These are phyloP conservation scores for Nestor notabilis DNA, from an alignment of 2,113 vertebrate genomes.

Conservation along the genomic window DNA sequence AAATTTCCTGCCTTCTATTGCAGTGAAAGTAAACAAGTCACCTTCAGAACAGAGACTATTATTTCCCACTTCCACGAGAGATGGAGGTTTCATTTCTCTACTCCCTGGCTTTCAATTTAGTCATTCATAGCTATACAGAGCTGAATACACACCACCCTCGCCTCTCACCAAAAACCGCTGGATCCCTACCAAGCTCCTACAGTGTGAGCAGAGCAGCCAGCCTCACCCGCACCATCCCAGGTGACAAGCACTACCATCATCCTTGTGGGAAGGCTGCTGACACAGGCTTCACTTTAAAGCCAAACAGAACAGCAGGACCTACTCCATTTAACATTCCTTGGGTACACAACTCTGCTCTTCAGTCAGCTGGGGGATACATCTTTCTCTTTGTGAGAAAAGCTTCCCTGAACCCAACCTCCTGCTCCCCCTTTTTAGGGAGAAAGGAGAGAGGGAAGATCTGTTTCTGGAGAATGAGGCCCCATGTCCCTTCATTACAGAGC, in stretches of 20 bases:
- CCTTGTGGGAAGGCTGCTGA: neutral
- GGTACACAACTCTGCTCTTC: neutral
- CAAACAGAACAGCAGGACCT: neutral
- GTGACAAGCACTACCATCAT: neutral
- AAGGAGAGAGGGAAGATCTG: neutral
- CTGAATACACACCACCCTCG: neutral
- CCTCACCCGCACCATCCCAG: accelerated
- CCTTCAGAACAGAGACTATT: neutral
- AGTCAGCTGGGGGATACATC: neutral
- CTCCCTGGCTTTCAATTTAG: neutral
- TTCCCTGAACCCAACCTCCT: neutral
- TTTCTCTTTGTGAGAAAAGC: neutral
- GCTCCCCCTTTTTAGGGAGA: neutral
- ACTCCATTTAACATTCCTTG: neutral
- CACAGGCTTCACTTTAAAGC: neutral
- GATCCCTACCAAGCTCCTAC: neutral
- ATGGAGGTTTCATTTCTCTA: neutral
- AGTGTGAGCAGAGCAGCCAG: neutral
- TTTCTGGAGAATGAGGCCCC: neutral
- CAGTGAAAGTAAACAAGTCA: neutral
- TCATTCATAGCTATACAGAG: neutral
- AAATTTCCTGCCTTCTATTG: neutral
- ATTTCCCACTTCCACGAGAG: neutral
- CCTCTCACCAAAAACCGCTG: neutral
- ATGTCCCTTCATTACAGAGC: neutral